Evolutionary conservation across 2,113 vertebrate genomes (phyloP).

Genomic region (Pogonocichla stellata): DNA sequence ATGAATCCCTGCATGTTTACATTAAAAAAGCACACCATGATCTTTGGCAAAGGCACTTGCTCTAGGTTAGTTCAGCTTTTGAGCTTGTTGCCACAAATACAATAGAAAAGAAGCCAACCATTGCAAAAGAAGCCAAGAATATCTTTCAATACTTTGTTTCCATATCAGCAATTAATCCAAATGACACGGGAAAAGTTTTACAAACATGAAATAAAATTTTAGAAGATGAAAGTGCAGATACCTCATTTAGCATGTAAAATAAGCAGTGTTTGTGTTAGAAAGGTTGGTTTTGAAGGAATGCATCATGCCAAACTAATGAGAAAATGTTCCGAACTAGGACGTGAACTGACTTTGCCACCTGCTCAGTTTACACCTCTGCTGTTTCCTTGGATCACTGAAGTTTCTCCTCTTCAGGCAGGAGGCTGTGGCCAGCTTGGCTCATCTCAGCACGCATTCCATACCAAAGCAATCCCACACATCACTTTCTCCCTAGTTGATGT

Average conservation of each 20-base stretch:
- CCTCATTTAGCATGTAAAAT: background rate
- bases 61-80: conserved; percentile 40
- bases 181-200: background rate
- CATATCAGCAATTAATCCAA: background rate
- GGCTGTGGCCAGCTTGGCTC: background rate
- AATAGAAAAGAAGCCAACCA: conserved; percentile 33
- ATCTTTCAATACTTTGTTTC: background rate
- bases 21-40: conserved; percentile 80
- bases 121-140: conserved; percentile 44
- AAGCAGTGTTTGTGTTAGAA: background rate
- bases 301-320: background rate
- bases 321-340: rapidly evolving
- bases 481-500: rapidly evolving
- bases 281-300: background rate
- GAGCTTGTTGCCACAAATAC: conserved; percentile 59
- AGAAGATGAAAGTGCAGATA: background rate
- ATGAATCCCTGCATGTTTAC: conserved; percentile 71
- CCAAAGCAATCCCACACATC: background rate
- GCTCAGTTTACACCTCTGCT: background rate
- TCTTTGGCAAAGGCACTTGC: conserved; percentile 73
- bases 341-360: background rate
- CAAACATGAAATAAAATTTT: background rate
- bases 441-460: background rate
- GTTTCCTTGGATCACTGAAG: background rate
- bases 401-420: background rate